phyloP scores from a whole-genome alignment of 2,797 vertebrate species.

The Aplochiton taeniatus region DNA sequence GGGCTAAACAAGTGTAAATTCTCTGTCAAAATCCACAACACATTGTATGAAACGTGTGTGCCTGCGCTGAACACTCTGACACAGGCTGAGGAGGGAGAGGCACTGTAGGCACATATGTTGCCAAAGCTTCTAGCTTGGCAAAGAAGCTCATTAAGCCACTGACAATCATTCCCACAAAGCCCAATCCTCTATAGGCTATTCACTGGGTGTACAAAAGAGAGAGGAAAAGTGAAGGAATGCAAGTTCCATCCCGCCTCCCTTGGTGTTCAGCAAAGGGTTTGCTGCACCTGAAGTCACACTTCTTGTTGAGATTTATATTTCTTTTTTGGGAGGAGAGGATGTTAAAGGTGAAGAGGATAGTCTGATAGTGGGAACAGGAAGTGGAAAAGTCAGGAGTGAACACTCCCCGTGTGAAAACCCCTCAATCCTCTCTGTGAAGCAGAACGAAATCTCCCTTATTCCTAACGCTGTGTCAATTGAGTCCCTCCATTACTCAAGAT shows the following conservation, averaged over 20 bases:
- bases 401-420: constrained; percentile 23
- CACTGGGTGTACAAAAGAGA: constrained; percentile 63
- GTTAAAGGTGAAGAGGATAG: constrained; percentile 12
- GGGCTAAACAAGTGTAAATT: constrained; percentile 16
- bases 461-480: constrained; percentile 51
- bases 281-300: constrained; percentile 54
- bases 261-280: constrained; percentile 31
- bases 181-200: constrained; percentile 73
- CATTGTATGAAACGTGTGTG: constrained; percentile 18
- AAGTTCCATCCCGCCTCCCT: constrained; percentile 44
- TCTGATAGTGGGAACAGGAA: neutral
- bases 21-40: constrained; percentile 25
- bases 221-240: constrained; percentile 69
- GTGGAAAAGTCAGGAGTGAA: constrained; percentile 38
- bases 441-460: constrained; percentile 57
- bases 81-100: constrained; percentile 35
- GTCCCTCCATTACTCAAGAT: constrained; percentile 28
- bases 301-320: constrained; percentile 14
- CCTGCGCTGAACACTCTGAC: constrained; percentile 32
- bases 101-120: constrained; percentile 73
- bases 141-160: constrained; percentile 82
- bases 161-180: constrained; percentile 83
- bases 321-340: neutral
- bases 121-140: constrained; percentile 76
- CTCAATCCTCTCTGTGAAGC: constrained; percentile 55